Evolutionary conservation across 2,888 invertebrate genomes (phyloP).

Genomic region (Apamea epomidion): DNA sequence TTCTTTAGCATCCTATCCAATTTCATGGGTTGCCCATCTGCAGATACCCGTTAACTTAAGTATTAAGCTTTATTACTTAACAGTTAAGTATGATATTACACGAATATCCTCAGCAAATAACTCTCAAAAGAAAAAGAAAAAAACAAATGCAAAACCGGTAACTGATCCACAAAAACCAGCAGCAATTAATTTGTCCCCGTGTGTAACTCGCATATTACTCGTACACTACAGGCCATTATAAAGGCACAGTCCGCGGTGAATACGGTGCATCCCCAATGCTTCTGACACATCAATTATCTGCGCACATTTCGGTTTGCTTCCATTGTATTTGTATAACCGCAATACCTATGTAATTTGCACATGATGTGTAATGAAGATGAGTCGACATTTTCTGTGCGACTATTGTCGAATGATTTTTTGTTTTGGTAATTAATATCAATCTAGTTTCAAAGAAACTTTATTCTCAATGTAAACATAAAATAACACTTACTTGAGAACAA

Average conservation of each 20-base stretch:
- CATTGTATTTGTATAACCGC: slow-evolving; percentile 63
- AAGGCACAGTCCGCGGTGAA: slow-evolving; percentile 56
- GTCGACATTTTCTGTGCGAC: slow-evolving; percentile 25
- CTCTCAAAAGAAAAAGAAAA: neutral
- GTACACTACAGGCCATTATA: slow-evolving; percentile 59
- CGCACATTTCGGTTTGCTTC: slow-evolving; percentile 69
- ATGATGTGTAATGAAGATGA: slow-evolving; percentile 47
- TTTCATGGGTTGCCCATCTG: neutral
- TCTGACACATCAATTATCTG: slow-evolving; percentile 79
- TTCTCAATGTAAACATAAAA: too few species aligned
- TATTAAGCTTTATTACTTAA: neutral
- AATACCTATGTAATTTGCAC: slow-evolving; percentile 57
- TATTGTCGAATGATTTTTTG: neutral
- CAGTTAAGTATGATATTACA: neutral
- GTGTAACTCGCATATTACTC: slow-evolving; percentile 53
- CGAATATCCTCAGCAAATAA: neutral
- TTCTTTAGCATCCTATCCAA: neutral
- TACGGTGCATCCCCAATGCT: slow-evolving; percentile 68
- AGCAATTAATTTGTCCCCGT: slow-evolving; percentile 59
- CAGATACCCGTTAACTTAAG: neutral
- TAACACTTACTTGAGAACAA: too few species aligned
- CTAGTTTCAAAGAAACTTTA: too few species aligned
- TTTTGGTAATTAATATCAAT: slow-evolving; percentile 4
- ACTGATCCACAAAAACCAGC: slow-evolving; percentile 15
- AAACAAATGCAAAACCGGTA: slow-evolving; percentile 12